Percentiles rank a stretch among this genome's conserved stretches.
phyloP scores from a whole-genome alignment of 1,140 invertebrate genomes.

The Vanessa atalanta region DNA sequence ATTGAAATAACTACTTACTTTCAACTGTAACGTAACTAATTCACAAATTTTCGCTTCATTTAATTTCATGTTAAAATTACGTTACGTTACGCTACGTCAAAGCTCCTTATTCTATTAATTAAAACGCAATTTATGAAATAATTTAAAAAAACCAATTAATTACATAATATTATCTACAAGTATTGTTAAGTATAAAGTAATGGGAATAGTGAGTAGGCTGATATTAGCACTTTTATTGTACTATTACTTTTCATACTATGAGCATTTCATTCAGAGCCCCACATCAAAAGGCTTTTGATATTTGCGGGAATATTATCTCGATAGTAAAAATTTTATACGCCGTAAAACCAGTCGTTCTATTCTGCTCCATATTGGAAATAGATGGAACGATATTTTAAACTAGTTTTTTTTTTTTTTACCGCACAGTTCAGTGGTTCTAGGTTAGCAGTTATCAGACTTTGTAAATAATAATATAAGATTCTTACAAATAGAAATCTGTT shows the following conservation, averaged over 20 bases:
- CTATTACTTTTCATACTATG: conserved; percentile 46
- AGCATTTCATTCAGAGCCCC: conserved; percentile 35
- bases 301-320: conserved; percentile 50
- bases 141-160: not conserved
- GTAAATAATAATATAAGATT: too few species aligned
- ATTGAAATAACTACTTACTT: too few species aligned
- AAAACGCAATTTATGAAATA: not conserved
- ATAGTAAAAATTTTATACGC: conserved; percentile 54
- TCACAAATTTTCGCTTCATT: too few species aligned
- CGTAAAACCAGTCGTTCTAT: conserved; percentile 48
- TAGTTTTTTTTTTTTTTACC: conserved; percentile 1
- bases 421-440: not conserved
- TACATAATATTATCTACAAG: not conserved
- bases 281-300: conserved; percentile 46
- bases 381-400: conserved; percentile 35
- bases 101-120: too few species aligned
- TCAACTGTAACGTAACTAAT: too few species aligned
- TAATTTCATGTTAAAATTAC: too few species aligned
- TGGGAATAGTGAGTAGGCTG: not conserved
- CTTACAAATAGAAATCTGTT: too few species aligned
- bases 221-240: conserved; percentile 39
- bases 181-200: not conserved
- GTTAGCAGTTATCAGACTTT: not conserved
- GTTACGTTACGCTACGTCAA: too few species aligned
- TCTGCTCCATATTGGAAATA: conserved; percentile 47